phyloP scores from a whole-genome alignment of 2,797 vertebrate genomes.

The Onychomys torridus region DNA sequence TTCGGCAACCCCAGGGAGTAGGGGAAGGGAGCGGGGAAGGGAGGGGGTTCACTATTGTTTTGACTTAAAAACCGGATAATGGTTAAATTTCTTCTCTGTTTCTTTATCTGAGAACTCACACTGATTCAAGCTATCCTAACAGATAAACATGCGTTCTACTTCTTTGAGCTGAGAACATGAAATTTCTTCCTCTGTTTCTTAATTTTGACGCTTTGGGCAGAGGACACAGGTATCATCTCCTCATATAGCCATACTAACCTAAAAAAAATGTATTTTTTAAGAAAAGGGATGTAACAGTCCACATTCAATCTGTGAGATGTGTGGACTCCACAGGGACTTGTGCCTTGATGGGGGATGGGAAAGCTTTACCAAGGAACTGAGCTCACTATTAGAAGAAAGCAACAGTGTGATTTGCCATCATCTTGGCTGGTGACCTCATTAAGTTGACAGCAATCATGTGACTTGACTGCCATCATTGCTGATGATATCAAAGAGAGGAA shows the following conservation, averaged over 20 bases:
- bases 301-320: background rate
- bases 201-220: background rate
- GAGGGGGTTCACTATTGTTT: background rate
- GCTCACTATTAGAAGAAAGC: background rate
- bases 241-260: background rate
- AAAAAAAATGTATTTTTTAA: background rate
- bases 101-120: background rate
- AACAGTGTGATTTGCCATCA: background rate
- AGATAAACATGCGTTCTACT: background rate
- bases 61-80: background rate
- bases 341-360: background rate
- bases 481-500: background rate
- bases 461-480: background rate
- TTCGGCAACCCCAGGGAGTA: background rate
- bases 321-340: background rate
- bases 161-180: background rate
- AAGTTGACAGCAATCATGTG: background rate
- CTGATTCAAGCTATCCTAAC: background rate
- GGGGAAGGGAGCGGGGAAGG: background rate
- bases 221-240: background rate
- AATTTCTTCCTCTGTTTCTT: background rate
- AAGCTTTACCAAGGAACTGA: background rate
- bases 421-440: background rate
- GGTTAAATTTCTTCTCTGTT: background rate
- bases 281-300: background rate